Base-by-base conservation (phyloP, 2,797 vertebrate genomes). In the Oryzias dopingdopingensis region DNA sequence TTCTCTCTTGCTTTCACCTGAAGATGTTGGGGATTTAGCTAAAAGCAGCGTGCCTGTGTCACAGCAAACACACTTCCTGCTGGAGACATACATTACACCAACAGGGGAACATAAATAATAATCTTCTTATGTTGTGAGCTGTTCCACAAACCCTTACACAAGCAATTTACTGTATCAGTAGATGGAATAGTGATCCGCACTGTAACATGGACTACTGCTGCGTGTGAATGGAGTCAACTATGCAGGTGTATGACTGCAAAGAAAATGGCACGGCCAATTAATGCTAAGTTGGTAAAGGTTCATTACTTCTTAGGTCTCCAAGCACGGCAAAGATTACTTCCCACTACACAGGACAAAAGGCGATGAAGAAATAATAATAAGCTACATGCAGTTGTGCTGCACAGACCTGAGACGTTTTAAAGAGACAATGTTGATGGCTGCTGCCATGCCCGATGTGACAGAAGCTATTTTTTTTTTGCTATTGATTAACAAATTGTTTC, bases 41-140 rank as follows among this genome's bases (percentile, higher is more conserved):
- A 56, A 47, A 61, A 42, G 32, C 32, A 59, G 46, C 37, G 44
- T 58, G 52, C 40, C 29, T 1, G 14, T 15, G 44, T 75, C 43
- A 15, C 18, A 62, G 62, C 57, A 15, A 59, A 55, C 47, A 62
- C 58, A 67, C 72, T 77, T 80, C 58, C 68, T 72, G 65, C 58
- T 68, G 49, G 40, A 79, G 59, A 71, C 52, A 61, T 81, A 82
- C 69, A 69, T 70, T 76, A 61, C 61, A 72, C 72, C 57, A 58
- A 49, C 62, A 48, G 54, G 32, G 45, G 62, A 67, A 82, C 77
- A 67, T 80, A 80, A 83, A 81, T 52, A 80, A 80, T 81, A 84
- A 85, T 81, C 77, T 80, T 62, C 83, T 82, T 74, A 77, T 67
- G 72, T 55, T 65, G 59, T 77, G 70, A 81, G 73, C 71, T 51